Conservation (phyloP, 2,113 vertebrate genomes). For the Cephalopholis sonnerati region DNA sequence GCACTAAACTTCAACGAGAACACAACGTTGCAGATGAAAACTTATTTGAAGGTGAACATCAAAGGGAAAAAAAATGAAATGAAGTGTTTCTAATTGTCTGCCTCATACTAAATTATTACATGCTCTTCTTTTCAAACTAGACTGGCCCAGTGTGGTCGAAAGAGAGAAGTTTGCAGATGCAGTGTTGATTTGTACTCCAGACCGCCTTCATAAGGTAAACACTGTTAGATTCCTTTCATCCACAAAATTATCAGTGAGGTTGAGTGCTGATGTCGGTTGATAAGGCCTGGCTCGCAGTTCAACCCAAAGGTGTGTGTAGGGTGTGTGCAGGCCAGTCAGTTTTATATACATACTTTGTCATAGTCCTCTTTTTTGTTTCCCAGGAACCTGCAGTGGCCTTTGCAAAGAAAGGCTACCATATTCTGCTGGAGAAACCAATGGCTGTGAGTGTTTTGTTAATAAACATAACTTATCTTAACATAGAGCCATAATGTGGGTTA, state of each 20-base stretch:
- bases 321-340: too few species aligned
- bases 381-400: slow-evolving; percentile 89
- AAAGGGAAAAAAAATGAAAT: not conserved
- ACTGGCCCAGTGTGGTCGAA: slow-evolving; percentile 82
- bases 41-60: slow-evolving; percentile 79
- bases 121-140: slow-evolving; percentile 64
- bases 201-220: slow-evolving; percentile 87
- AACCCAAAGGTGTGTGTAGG: too few species aligned
- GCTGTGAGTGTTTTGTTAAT: slow-evolving; percentile 81
- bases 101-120: not conserved
- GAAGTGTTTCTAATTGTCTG: not conserved
- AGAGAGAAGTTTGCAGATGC: slow-evolving; percentile 89
- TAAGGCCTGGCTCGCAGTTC: too few species aligned
- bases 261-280: too few species aligned
- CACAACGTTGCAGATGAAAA: slow-evolving; percentile 81
- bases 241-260: too few species aligned
- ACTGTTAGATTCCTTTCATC: too few species aligned
- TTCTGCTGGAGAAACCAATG: slow-evolving; percentile 91
- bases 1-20: slow-evolving; percentile 78
- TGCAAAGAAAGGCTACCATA: slow-evolving; percentile 86
- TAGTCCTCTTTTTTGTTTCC: slow-evolving; percentile 18
- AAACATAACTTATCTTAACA: not conserved
- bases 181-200: slow-evolving; percentile 88
- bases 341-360: too few species aligned
- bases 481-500: not conserved